These are phyloP conservation scores for Sialis fuliginosa DNA, from an alignment of 2,888 invertebrate species.

Conservation along the genomic window DNA sequence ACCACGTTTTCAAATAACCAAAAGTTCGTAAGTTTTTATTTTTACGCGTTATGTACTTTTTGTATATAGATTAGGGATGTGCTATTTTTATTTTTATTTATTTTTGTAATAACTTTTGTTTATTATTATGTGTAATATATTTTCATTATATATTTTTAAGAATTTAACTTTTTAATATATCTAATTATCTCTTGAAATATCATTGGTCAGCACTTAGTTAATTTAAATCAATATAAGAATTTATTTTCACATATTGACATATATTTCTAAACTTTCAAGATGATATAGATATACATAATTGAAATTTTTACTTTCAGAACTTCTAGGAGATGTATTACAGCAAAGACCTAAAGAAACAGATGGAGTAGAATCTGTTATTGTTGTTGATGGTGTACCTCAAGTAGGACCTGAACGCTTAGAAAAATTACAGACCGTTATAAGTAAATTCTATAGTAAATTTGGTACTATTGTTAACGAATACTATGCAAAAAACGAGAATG, in stretches of 20 bases:
- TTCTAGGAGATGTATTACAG: conserved; percentile 77
- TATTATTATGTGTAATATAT: no score
- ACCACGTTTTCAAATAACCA: conserved; percentile 7
- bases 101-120: no score
- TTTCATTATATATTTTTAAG: no score
- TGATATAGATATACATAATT: background rate
- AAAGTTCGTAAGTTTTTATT: no score
- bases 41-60: no score
- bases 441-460: conserved; percentile 78
- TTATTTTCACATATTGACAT: no score
- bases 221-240: no score
- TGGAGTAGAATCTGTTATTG: conserved; percentile 88
- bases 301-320: conserved; percentile 40
- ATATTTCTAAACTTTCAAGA: background rate
- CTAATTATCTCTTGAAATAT: no score
- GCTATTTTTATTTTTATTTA: no score
- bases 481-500: conserved; percentile 70
- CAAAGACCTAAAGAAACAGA: conserved; percentile 87
- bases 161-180: no score
- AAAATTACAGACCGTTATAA: conserved; percentile 80
- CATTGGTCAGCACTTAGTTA: no score
- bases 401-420: conserved; percentile 84
- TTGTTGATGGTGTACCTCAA: conserved; percentile 91
- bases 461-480: conserved; percentile 76
- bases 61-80: no score